Base-by-base conservation (phyloP, 2,113 vertebrate species). In the Cinclus cinclus region DNA sequence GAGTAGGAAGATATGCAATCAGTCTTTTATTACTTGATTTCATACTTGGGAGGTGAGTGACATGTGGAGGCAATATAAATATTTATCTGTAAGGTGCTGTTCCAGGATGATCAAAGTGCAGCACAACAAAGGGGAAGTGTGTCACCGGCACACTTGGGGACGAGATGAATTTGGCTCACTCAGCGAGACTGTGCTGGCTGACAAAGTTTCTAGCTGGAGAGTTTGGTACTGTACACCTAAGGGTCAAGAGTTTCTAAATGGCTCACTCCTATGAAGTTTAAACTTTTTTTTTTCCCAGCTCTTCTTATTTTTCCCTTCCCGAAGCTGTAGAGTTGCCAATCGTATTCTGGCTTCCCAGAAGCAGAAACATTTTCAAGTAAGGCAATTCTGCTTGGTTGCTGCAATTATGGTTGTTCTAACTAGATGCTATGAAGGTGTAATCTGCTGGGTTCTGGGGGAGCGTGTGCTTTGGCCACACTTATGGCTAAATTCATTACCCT, bases 91-190 rank as follows among this genome's bases (percentile, higher is more conserved):
- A 39, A 33, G 46, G 59, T 69, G 91, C 80, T 67, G 81, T 88
- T 88, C 33, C 88, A 42, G 35, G 28, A 13, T 56, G 95, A 86
- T 83, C 95, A 82, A 97, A 97, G 97, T 88, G 79, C 95, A 94
- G 80, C 74, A 82, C 55, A 95, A 55, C 30, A 69, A 93, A 86
- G 44, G 49, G 67, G 53, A 96, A 93, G 58, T 49, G 87, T 86
- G 55, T 92, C 83, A 80, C 62, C 33, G 7, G 69, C 39, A 53
- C 30, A 4, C 58, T 30, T 10, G 0, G 47, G 15, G 42, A 83
- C 0, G 0, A n/a, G 68, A 53, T 47, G 13, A 35, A 17, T 91
- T 73, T 63, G 55, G 46, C 22, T 90, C 39, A 13, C 24, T 56
- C 30, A 30, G 25, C 17, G 67, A 35, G 30, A 28, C 35, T 28